phyloP scores from a whole-genome alignment of 2,797 vertebrate genomes.

The Acridotheres tristis region DNA sequence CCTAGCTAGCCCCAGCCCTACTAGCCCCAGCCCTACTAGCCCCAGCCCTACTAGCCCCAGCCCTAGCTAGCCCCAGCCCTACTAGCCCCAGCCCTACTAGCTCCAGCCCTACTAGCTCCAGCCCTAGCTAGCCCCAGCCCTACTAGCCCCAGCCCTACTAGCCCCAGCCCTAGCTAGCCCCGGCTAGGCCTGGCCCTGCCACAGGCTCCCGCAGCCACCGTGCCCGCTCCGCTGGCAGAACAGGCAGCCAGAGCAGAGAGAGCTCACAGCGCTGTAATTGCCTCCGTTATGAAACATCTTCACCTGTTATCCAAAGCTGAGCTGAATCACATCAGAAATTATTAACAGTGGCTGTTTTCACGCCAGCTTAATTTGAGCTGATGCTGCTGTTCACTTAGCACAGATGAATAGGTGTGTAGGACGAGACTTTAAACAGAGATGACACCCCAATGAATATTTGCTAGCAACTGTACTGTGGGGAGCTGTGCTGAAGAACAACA shows the following conservation, averaged over 20 bases:
- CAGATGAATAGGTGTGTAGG: slow-evolving; percentile 78
- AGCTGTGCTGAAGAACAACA: slow-evolving; percentile 59
- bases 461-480: slow-evolving; percentile 62
- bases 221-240: slow-evolving; percentile 56
- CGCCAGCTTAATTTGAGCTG: slow-evolving; percentile 80
- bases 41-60: neutral
- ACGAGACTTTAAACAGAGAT: slow-evolving; percentile 73
- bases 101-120: no score
- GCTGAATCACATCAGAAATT: slow-evolving; percentile 79
- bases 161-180: no score
- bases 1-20: no score
- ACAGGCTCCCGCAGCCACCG: neutral
- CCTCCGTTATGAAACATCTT: slow-evolving; percentile 80
- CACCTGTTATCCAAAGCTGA: slow-evolving; percentile 80
- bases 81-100: no score
- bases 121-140: no score
- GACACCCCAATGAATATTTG: slow-evolving; percentile 77
- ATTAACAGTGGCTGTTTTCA: slow-evolving; percentile 80
- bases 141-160: neutral
- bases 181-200: neutral
- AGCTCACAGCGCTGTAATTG: slow-evolving; percentile 74
- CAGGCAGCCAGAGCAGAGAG: slow-evolving; percentile 62
- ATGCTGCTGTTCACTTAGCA: slow-evolving; percentile 76
- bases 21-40: no score
- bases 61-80: neutral